phyloP scores from a whole-genome alignment of 2,888 invertebrate genomes.

The Microctonus brassicae region DNA sequence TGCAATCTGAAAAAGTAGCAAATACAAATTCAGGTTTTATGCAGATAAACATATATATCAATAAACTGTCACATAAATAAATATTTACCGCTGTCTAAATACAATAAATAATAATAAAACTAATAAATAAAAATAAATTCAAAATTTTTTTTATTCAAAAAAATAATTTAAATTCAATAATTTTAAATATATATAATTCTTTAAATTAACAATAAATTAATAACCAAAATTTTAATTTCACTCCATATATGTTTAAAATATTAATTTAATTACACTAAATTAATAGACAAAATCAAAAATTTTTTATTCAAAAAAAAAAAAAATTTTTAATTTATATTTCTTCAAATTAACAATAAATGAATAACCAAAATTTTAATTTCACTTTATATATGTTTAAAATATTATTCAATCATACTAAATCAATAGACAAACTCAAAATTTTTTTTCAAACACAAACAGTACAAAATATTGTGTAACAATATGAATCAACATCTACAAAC shows the following conservation, averaged over 20 bases:
- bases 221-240: no score
- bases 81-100: neutral
- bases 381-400: no score
- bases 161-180: neutral
- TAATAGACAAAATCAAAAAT: no score
- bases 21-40: constrained; percentile 26
- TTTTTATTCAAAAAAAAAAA: no score
- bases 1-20: constrained; percentile 26
- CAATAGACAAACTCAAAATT: no score
- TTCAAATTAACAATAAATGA: no score
- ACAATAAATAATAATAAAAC: neutral
- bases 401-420: no score
- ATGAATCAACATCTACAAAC: neutral
- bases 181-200: neutral
- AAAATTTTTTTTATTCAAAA: neutral
- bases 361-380: no score
- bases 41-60: neutral
- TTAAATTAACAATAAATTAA: no score
- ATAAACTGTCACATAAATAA: neutral
- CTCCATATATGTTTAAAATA: no score
- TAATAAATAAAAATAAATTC: neutral
- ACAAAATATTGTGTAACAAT: neutral
- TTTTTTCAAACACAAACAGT: neutral
- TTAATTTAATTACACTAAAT: no score
- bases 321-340: neutral